Evolutionary conservation across 2,888 invertebrate genomes (phyloP).

Genomic region (Sarcophaga caerulescens): DNA sequence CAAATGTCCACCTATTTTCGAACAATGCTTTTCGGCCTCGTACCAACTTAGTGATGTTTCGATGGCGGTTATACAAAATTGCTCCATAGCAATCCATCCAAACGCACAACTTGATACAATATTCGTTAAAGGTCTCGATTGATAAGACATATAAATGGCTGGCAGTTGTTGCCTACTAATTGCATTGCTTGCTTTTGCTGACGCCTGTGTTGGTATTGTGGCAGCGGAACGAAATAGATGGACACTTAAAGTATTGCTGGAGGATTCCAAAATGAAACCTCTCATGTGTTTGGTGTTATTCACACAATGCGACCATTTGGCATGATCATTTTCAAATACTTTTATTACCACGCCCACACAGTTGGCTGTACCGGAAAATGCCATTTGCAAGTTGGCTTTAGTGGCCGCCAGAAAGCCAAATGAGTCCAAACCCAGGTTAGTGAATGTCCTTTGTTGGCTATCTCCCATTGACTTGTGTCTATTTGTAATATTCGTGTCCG

Average conservation of each 20-base stretch:
- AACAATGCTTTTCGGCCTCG: slow-evolving; percentile 86
- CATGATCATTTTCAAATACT: slow-evolving; percentile 73
- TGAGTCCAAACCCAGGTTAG: slow-evolving; percentile 59
- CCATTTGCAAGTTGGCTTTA: slow-evolving; percentile 66
- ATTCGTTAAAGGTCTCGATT: slow-evolving; percentile 84
- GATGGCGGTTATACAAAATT: slow-evolving; percentile 85
- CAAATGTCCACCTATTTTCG: slow-evolving; percentile 85
- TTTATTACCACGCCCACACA: slow-evolving; percentile 74
- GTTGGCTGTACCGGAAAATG: slow-evolving; percentile 64
- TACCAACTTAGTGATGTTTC: slow-evolving; percentile 84
- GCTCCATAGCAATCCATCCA: slow-evolving; percentile 86
- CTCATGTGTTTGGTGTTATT: slow-evolving; percentile 70
- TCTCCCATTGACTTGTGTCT: slow-evolving; percentile 10
- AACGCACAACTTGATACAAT: slow-evolving; percentile 86
- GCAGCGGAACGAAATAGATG: slow-evolving; percentile 70
- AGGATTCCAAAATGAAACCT: slow-evolving; percentile 74
- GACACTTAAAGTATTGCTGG: slow-evolving; percentile 73
- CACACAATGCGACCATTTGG: slow-evolving; percentile 76
- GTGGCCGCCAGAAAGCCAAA: slow-evolving; percentile 66
- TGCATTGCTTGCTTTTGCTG: not conserved
- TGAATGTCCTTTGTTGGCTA: slow-evolving; percentile 42
- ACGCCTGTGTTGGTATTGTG: not conserved
- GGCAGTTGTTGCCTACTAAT: slow-evolving; percentile 75
- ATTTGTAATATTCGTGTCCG: slow-evolving; percentile 48
- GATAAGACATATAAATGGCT: slow-evolving; percentile 85